These are phyloP conservation scores for Ceyx melanurus DNA, from an alignment of 2,113 vertebrate genomes.

Conservation along the genomic window DNA sequence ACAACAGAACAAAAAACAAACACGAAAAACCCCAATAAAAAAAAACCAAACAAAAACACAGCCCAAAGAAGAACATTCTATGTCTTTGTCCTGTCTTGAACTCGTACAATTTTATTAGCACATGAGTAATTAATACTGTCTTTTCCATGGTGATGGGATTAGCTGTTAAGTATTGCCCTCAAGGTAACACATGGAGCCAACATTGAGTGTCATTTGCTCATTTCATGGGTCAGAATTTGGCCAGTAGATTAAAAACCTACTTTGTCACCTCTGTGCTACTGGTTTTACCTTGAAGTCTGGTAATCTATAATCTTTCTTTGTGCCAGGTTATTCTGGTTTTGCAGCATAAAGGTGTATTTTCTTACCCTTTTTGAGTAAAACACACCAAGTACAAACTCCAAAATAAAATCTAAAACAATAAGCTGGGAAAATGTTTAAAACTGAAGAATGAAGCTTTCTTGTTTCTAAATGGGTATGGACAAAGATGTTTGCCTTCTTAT, in stretches of 20 bases:
- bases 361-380: neutral
- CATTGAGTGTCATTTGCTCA: neutral
- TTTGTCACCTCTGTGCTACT: neutral
- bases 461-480: neutral
- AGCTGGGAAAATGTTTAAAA: neutral
- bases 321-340: neutral
- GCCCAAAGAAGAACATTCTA: neutral
- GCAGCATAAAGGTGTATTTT: neutral
- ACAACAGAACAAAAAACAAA: neutral
- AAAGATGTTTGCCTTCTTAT: constrained; percentile 16
- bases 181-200: neutral
- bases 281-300: neutral
- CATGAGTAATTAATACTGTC: neutral
- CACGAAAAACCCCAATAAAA: neutral
- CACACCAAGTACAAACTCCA: neutral
- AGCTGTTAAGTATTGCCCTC: neutral
- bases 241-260: neutral
- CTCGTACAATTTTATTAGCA: neutral
- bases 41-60: neutral
- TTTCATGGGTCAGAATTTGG: constrained; percentile 3
- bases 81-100: neutral
- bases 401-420: neutral
- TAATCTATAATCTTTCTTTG: neutral
- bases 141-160: neutral
- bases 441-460: neutral